Conservation (phyloP, 2,888 invertebrate genomes). For the Lordiphosa andalusiaca region DNA sequence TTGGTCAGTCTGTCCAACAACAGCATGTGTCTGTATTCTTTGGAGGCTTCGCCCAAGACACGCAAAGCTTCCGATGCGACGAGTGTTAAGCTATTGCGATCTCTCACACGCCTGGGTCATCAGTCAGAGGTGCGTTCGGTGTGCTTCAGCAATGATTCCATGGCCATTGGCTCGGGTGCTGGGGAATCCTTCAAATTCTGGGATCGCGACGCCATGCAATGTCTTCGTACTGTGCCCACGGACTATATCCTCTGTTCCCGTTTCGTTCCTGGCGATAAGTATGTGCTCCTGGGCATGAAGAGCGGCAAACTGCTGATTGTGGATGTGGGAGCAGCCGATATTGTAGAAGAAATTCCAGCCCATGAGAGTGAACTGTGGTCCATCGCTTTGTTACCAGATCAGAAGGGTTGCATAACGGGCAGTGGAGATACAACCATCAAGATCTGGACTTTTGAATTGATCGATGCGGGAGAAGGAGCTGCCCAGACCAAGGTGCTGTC, state of each 20-base stretch:
- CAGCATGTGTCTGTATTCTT: constrained; percentile 85
- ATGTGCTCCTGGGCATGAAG: constrained; percentile 92
- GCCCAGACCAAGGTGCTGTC: constrained; percentile 85
- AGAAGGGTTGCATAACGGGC: constrained; percentile 91
- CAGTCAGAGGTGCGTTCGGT: constrained; percentile 93
- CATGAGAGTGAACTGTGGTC: constrained; percentile 91
- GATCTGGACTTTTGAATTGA: constrained; percentile 95
- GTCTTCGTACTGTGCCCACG: constrained; percentile 85
- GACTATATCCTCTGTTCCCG: constrained; percentile 86
- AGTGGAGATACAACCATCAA: constrained; percentile 94
- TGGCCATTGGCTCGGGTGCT: constrained; percentile 92
- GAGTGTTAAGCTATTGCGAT: constrained; percentile 82
- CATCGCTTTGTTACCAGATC: constrained; percentile 89
- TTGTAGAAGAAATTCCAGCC: constrained; percentile 91
- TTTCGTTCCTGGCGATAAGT: constrained; percentile 94
- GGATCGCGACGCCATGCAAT: constrained; percentile 87
- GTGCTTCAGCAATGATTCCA: constrained; percentile 94
- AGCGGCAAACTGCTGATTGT: constrained; percentile 90
- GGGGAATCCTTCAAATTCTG: constrained; percentile 95
- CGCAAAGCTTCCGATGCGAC: constrained; percentile 80
- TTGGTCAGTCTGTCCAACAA: constrained; percentile 87
- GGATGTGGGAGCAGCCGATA: constrained; percentile 90
- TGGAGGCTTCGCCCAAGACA: constrained; percentile 81
- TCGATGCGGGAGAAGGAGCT: constrained; percentile 83
- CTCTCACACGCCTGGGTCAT: constrained; percentile 89